Evolutionary conservation across 2,888 invertebrate species (phyloP), one percentile per base, ranked within the genome.

Genomic region (Cinara cedri): DNA sequence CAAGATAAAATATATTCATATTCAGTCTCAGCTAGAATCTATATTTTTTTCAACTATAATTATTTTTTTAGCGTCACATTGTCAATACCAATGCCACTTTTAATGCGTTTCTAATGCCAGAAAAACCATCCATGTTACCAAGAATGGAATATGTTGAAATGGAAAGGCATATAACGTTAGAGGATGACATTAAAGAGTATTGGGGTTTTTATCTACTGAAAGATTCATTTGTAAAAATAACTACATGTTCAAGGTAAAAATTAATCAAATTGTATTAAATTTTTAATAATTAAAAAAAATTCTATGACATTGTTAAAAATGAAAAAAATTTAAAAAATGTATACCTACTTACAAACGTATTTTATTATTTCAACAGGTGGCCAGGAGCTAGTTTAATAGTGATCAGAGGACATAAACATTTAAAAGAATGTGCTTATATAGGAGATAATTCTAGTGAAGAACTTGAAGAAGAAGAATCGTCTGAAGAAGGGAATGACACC

Each of bases 401-500:
- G 85, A 92, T 93, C 81, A 89, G 91, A 84, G 93, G 93, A 0
- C 91, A 92, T 86, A 91, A 90, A 82, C 91, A 93, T 84, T 87
- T 93, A 0, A 91, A 92, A 83, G 91, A 92, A 83, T 93, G 93
- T 84, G 92, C 93, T 0, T 93, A 92, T 86, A 92, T 93, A 72
- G 93, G 93, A 0, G 92, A 93, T 84, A 90, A 93, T 84, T 93
- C 92, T 0, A 92, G 92, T 0, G 93, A 93, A 84, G 92, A 93
- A 83, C 85, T 91, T 10, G 91, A 92, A 34, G 92, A 92, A 83
- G 85, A 90, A 6, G 60, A 75, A 46, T 82, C 82, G n/a, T 82
- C 87, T 8, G 88, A 88, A 57, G 82, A 82, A 46, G 75, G 82
- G 24, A 80, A 76, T 10, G 81, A 81, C 21, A 81, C 81, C 13